Percentiles rank a stretch among this genome's conserved stretches.
phyloP scores from a whole-genome alignment of 2,113 vertebrate genomes.

The Toxostoma redivivum region DNA sequence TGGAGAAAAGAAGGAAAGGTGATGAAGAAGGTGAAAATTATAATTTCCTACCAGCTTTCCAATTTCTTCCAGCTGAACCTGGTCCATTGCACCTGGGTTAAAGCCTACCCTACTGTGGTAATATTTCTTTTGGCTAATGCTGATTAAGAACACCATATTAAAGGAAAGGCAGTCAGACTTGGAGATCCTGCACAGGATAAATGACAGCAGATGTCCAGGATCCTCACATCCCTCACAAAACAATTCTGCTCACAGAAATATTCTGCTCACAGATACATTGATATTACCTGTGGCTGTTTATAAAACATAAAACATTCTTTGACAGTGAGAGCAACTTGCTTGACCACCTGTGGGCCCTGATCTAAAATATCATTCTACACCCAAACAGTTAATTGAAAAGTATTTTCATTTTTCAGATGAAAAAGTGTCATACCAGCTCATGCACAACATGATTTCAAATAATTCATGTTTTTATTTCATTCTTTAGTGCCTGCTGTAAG shows the following conservation, averaged over 20 bases:
- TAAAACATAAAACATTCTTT: not conserved
- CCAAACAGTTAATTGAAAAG: not conserved
- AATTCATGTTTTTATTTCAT: not conserved
- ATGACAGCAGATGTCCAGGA: not conserved
- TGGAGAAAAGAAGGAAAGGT: not conserved
- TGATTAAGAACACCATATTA: not conserved
- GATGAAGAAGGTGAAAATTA: not conserved
- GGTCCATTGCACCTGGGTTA: not conserved
- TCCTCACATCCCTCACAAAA: not conserved
- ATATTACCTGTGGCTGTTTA: fast-evolving
- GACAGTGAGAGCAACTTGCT: not conserved
- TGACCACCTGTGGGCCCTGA: not conserved
- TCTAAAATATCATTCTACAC: not conserved
- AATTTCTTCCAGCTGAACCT: not conserved
- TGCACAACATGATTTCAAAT: not conserved
- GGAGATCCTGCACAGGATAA: not conserved
- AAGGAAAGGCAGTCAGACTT: not conserved
- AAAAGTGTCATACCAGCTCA: not conserved
- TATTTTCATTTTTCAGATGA: not conserved
- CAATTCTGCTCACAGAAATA: not conserved
- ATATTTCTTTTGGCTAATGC: not conserved
- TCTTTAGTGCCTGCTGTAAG: not conserved
- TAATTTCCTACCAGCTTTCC: fast-evolving
- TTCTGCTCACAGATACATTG: not conserved
- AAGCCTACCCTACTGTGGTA: not conserved